phyloP scores from a whole-genome alignment of 2,888 invertebrate species.

The Furcula furcula region DNA sequence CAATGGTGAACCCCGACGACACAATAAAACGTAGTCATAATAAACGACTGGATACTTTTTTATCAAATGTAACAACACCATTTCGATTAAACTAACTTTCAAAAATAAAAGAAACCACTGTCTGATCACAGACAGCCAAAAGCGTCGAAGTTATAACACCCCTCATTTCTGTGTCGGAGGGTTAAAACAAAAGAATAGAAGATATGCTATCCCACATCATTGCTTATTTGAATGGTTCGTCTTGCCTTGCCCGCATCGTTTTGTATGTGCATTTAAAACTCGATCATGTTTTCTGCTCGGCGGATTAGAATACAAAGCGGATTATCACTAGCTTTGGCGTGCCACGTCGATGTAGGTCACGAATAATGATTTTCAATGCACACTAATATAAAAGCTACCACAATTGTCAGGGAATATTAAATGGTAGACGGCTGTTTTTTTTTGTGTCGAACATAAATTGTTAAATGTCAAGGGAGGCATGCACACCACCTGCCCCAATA shows the following conservation, averaged over 20 bases:
- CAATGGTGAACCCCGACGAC: too few relatives aligned
- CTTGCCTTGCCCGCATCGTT: neutral
- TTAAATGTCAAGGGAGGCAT: slow-evolving; percentile 21
- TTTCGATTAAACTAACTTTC: too few relatives aligned
- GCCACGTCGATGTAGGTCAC: slow-evolving; percentile 36
- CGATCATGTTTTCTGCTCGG: slow-evolving; percentile 47
- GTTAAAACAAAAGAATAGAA: too few relatives aligned
- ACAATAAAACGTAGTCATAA: too few relatives aligned
- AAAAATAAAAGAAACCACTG: too few relatives aligned
- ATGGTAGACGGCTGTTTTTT: neutral
- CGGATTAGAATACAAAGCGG: slow-evolving; percentile 47
- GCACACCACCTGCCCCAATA: slow-evolving; percentile 45
- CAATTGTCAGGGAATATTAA: neutral
- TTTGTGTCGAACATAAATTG: slow-evolving; percentile 4
- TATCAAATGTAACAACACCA: too few relatives aligned
- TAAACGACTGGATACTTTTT: too few relatives aligned
- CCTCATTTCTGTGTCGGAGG: too few relatives aligned
- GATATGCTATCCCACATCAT: too few relatives aligned
- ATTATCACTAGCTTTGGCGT: slow-evolving; percentile 34
- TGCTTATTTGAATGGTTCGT: too few relatives aligned
- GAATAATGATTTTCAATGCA: slow-evolving; percentile 24
- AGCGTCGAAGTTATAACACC: too few relatives aligned
- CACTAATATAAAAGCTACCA: slow-evolving; percentile 3
- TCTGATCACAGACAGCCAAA: too few relatives aligned
- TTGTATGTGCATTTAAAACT: slow-evolving; percentile 25